Evolutionary conservation across 2,797 vertebrate species (phyloP).

Genomic region (Coranthus polyacanthus): DNA sequence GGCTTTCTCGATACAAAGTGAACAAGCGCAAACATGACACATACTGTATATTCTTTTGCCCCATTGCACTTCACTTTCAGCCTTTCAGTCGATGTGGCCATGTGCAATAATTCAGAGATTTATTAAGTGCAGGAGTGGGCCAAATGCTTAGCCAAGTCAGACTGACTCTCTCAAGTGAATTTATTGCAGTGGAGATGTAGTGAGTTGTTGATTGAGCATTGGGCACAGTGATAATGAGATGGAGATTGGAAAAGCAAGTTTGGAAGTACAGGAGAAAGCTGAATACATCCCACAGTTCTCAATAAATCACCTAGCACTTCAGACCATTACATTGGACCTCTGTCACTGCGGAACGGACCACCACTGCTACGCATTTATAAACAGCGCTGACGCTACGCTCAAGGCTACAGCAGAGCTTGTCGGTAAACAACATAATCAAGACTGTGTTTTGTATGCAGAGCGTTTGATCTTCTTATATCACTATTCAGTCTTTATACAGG

Average conservation of each 20-base stretch:
- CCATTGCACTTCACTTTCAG: constrained; percentile 60
- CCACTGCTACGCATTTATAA: constrained; percentile 54
- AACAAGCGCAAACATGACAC: constrained; percentile 34
- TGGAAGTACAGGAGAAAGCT: constrained; percentile 69
- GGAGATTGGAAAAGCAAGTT: constrained; percentile 82
- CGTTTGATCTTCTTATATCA: constrained; percentile 49
- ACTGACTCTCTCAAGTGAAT: constrained; percentile 71
- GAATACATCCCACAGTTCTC: constrained; percentile 65
- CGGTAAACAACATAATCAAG: constrained; percentile 67
- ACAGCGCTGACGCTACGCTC: constrained; percentile 44
- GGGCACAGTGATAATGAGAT: constrained; percentile 83
- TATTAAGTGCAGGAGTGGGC: constrained; percentile 73
- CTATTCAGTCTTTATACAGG: constrained; percentile 45
- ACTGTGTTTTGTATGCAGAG: constrained; percentile 56
- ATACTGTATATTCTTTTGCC: constrained; percentile 39
- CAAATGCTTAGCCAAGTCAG: constrained; percentile 73
- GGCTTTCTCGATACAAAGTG: constrained; percentile 31
- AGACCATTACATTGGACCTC: constrained; percentile 65
- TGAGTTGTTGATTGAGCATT: constrained; percentile 77
- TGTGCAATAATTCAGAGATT: constrained; percentile 78
- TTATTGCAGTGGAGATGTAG: constrained; percentile 69
- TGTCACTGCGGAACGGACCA: constrained; percentile 34
- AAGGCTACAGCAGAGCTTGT: constrained; percentile 52
- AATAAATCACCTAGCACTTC: constrained; percentile 76
- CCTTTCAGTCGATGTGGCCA: constrained; percentile 67